These are phyloP conservation scores for Scylla paramamosain DNA, from an alignment of 1,140 invertebrate species.

Conservation along the genomic window DNA sequence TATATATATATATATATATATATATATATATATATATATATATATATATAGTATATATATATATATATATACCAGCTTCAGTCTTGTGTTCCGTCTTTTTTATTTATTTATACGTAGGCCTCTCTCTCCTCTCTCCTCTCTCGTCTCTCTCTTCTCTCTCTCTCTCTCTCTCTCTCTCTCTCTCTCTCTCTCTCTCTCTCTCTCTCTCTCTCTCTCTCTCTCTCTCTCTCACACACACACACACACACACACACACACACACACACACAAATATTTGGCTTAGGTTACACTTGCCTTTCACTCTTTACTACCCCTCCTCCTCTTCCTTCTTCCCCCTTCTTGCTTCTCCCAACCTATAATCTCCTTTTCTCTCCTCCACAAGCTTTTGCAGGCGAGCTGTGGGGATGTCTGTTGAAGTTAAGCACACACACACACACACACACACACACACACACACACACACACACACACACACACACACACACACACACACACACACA, in stretches of 20 bases:
- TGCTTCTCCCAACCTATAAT: not conserved
- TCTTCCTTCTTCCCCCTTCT: not conserved
- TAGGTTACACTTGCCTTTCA: not conserved
- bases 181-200: constrained; percentile 1
- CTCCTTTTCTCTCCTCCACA: no score
- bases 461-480: no score
- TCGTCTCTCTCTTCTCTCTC: not conserved
- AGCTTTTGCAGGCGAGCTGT: no score
- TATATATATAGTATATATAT: not conserved
- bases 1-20: constrained; percentile 48
- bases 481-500: no score
- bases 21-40: constrained; percentile 44
- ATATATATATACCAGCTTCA: not conserved
- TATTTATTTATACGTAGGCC: no score
- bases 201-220: constrained; percentile 25
- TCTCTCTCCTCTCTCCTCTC: not conserved
- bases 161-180: not conserved
- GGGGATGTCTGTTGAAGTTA: no score
- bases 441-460: no score
- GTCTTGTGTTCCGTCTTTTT: no score
- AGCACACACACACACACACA: no score
- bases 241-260: not conserved
- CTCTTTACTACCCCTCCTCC: not conserved
- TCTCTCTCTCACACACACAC: constrained; percentile 4
- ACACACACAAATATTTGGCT: not conserved